Base-by-base conservation (phyloP, 2,113 vertebrate genomes). In the Seriola dumerili region DNA sequence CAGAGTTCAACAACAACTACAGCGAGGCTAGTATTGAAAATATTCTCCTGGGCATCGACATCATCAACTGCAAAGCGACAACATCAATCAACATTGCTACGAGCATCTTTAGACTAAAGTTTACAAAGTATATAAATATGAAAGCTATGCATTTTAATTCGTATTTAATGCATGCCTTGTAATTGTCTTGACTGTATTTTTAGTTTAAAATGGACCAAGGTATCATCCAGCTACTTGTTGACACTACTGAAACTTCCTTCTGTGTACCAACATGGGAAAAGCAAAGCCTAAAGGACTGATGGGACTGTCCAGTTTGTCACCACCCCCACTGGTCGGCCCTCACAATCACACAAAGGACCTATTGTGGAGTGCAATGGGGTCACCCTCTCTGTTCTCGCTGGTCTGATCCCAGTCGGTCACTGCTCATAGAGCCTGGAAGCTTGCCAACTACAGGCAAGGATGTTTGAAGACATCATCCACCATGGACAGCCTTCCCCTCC, bases 291-390 rank as follows among this genome's bases (percentile, higher is more conserved):
- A 86, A 86, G 77, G 74, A 80, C 76, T 78, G 73, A 91, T 32
- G 13, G 76, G 76, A 91, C 83, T 83, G 90, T 90, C 89, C 85
- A 91, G 89, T 87, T 86, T 89, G 84, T 91, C 84, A 85, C 86
- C 81, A 88, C 87, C 92, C 86, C 86, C 90, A 89, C 77, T 82
- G 68, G 84, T 76, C 76, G 59, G 85, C 84, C 88, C 76, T 89
- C 38, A 14, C 78, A 62, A 34, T 55, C 63, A 69, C 76, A 95
- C 93, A 96, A 94, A 94, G 88, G 72, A 55, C 21, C 72, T 90
- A 93, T 94, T 96, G 94, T 96, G 23, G 52, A 80, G 84, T 85
- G 91, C 90, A 94, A 94, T 93, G 90, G 89, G 95, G 95, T 94
- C 94, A 92, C 89, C 90, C 85, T 93, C 86, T 90, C 86, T 87